Base-by-base conservation (phyloP, 2,888 invertebrate species). In the Drosophila rubida region DNA sequence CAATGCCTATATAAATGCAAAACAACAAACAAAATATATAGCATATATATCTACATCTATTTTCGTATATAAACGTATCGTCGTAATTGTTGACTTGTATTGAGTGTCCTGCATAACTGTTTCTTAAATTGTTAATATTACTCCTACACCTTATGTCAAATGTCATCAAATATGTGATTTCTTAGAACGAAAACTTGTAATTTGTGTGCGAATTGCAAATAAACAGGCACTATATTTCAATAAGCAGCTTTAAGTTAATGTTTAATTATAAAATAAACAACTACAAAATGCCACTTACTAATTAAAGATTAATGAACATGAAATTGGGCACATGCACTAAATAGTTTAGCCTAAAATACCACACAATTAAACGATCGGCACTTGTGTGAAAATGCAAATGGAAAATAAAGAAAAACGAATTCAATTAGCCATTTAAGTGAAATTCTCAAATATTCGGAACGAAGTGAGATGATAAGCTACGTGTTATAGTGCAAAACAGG, bases 191-290 rank as follows among this genome's bases (percentile, higher is more conserved):
- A 64, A 54, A 49, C 57, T 51, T 59, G 53, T 67, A 75, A 57
- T 66, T 66, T 62, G 44, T 62, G 62, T 63, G 57, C 58, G 49
- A 50, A 62, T 37, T 66, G 50, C 32, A 58, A 46, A 32, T 32
- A n/a, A 53, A 35, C 35, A 54, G 39, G 68, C 60, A 61, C 50
- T 73, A 44, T 73, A 44, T 32, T 32, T 32, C 44, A 50, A 66
- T 84, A 87, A 87, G 69, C 80, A 86, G 75, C 72, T 80, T 82
- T 82, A 82, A 87, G 82, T 87, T 80, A 71, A 83, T 75, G 67
- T 82, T 68, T 76, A 85, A 59, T 61, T 59, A 50, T 27, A 44
- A 58, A 16, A 45, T 51, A 30, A 22, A 8, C 11, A 32, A 46
- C 63, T 49, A 42, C 11, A 27, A 51, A 66, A 63, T 19, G 73